These are phyloP conservation scores for Fragum whitleyi DNA, from an alignment of 2,888 invertebrate species.

Conservation along the genomic window DNA sequence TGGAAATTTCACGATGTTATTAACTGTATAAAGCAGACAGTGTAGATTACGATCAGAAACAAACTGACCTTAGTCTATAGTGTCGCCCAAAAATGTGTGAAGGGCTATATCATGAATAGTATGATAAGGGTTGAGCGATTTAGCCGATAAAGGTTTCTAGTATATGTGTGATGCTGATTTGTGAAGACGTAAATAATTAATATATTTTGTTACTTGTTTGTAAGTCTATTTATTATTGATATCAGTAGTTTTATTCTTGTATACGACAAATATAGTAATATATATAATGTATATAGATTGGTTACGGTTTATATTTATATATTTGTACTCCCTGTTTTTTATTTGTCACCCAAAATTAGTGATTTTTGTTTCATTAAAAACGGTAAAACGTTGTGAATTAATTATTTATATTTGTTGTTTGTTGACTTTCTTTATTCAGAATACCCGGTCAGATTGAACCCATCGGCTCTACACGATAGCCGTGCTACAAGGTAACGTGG, in stretches of 20 bases:
- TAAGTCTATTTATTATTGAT: constrained; percentile 9
- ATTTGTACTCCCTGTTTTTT: constrained; percentile 29
- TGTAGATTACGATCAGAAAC: too few species aligned
- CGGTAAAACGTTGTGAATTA: background rate
- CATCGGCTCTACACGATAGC: too few species aligned
- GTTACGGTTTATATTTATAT: constrained; percentile 38
- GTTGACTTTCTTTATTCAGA: background rate
- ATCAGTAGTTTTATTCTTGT: constrained; percentile 27
- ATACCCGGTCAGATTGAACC: too few species aligned
- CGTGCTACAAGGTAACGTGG: too few species aligned
- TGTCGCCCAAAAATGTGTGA: too few species aligned
- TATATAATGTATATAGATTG: constrained; percentile 20
- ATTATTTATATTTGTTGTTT: background rate
- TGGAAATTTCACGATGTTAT: too few species aligned
- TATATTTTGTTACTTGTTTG: constrained; percentile 16
- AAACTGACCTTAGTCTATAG: too few species aligned
- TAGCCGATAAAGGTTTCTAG: too few species aligned
- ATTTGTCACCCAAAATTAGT: background rate
- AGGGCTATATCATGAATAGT: too few species aligned
- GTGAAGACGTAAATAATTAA: background rate
- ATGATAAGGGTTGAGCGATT: background rate
- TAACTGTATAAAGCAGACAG: too few species aligned
- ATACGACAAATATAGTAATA: constrained; percentile 2
- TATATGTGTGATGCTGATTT: constrained; percentile 1
- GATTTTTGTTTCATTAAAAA: background rate